Base-by-base conservation (phyloP, 2,113 vertebrate genomes). In the Aspidoscelis tigris region DNA sequence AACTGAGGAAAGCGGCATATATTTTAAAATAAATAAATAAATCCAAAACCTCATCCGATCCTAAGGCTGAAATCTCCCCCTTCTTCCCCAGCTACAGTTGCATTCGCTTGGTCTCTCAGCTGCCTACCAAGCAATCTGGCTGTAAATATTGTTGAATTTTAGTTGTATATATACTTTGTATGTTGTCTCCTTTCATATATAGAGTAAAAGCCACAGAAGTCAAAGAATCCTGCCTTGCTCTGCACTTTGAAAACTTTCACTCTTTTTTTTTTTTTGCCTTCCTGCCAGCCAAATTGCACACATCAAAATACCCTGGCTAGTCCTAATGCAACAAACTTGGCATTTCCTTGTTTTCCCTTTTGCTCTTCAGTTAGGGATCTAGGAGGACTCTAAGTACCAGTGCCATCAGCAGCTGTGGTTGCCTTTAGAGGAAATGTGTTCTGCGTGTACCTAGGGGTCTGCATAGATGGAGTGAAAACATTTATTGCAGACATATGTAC, bases 141-240 rank as follows among this genome's bases (percentile, higher is more conserved):
- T 99, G 98, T 98, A 99, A 98, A 99, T 98, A 97, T 97, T 97
- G 97, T 97, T 96, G 96, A 96, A 98, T 97, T 98, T 98, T 97
- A 98, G 98, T 96, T 99, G 98, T 99, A 98, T 88, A 96, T 97
- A 99, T 97, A 98, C 97, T 98, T 99, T 99, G 97, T 99, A 99
- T 99, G 98, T 97, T 96, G 96, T 97, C 98, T 97, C 97, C 97
- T 97, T 97, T 97, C 97, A 97, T 97, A 98, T 97, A 98, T 96
- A 97, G 97, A 99, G 97, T 99, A 99, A 98, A 99, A 96, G 97
- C 95, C 94, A 96, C 94, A 95, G 96, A 96, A 96, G 89, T 97
- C 43, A 6, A 33, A 11, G 94, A 96, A 94, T 90, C 96, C 96
- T 95, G 91, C 94, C 87, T 92, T 93, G 96, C 91, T 95, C 92